Percentiles rank a stretch among this genome's conserved stretches.
These are phyloP conservation scores for Nomada lathburiana DNA, from an alignment of 2,888 invertebrate species.

Conservation along the genomic window DNA sequence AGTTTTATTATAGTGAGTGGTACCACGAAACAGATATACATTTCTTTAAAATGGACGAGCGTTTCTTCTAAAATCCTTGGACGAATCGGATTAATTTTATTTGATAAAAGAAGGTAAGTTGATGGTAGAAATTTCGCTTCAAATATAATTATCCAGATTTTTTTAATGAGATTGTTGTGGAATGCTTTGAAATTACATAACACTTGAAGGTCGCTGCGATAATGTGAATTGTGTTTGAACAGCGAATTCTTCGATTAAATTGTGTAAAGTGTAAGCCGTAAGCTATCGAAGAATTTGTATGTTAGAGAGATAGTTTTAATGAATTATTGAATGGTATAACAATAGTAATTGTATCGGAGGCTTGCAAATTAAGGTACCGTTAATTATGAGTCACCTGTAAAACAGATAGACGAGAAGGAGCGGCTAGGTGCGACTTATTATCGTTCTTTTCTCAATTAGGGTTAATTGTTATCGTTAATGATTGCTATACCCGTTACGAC, in stretches of 20 bases:
- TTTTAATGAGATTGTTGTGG: not conserved
- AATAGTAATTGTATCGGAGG: conserved; percentile 39
- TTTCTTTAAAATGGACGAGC: not conserved
- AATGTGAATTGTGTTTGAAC: not conserved
- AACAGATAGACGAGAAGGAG: conserved; percentile 61
- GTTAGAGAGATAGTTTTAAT: conserved; percentile 1
- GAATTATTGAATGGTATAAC: conserved; percentile 13
- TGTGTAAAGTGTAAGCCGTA: no score
- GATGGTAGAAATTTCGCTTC: not conserved
- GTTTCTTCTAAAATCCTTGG: no score
- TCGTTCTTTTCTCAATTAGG: conserved; percentile 72
- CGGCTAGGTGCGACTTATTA: conserved; percentile 73
- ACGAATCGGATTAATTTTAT: no score
- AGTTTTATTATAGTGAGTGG: not conserved
- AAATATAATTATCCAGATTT: not conserved
- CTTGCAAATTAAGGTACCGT: conserved; percentile 55
- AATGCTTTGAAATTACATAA: conserved; percentile 20
- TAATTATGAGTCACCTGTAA: conserved; percentile 70
- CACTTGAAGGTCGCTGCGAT: not conserved
- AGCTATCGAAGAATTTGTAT: not conserved
- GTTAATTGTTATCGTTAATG: conserved; percentile 77
- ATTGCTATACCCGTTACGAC: not conserved
- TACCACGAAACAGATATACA: not conserved
- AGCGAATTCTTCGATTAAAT: not conserved
- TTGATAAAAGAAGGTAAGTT: not conserved